Percentiles rank a stretch among this genome's conserved stretches.
Conservation (phyloP, 2,113 vertebrate species). For the Eudyptes chrysolophus region DNA sequence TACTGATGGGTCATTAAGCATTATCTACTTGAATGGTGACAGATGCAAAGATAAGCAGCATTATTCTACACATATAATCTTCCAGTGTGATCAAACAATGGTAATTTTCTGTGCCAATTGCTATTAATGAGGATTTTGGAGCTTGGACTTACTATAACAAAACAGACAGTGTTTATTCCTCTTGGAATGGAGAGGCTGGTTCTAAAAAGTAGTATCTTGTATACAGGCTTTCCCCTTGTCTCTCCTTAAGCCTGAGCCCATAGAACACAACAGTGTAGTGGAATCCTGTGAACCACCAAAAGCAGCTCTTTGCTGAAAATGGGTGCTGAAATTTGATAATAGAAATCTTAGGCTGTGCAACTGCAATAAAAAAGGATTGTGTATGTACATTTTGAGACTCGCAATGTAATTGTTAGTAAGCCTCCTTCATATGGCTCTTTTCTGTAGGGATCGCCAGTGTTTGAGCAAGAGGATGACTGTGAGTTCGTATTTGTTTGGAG, state of each 20-base stretch:
- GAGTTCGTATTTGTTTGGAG: slow-evolving; percentile 95
- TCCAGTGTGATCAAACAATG: slow-evolving; percentile 86
- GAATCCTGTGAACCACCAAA: background rate
- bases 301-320: background rate
- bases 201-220: background rate
- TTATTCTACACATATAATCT: slow-evolving; percentile 89
- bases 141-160: background rate
- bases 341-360: background rate
- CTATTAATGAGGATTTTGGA: background rate
- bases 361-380: background rate
- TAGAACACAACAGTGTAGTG: accelerated
- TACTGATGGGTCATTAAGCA: slow-evolving; percentile 86
- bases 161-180: background rate
- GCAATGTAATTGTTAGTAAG: background rate
- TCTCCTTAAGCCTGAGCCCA: background rate
- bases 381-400: background rate
- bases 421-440: background rate
- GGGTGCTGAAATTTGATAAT: background rate
- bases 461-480: slow-evolving; percentile 83
- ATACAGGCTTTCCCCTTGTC: background rate
- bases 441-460: slow-evolving; percentile 86
- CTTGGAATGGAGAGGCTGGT: background rate
- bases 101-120: slow-evolving; percentile 61
- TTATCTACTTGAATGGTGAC: slow-evolving; percentile 90
- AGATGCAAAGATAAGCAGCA: slow-evolving; percentile 72